Base-by-base conservation (phyloP, 2,113 vertebrate species). In the Bubo bubo region DNA sequence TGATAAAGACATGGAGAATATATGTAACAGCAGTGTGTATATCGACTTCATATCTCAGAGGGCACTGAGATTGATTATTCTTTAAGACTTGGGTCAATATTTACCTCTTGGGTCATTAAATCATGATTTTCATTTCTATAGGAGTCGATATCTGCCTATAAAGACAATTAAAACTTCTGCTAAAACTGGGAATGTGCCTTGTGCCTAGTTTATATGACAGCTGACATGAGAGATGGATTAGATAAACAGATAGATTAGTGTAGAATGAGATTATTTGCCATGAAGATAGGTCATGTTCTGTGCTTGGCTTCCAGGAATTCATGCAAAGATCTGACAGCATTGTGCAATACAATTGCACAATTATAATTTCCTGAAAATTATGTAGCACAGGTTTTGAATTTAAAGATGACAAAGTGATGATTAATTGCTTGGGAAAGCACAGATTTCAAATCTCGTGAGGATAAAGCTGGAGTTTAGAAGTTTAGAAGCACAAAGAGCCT, bases 91-190 rank as follows among this genome's bases (percentile, higher is more conserved):
- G 55, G 80, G 90, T 97, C 96, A 97, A 97, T 98, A 97, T 97
- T 97, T 97, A 85, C 71, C 77, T 97, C 95, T 81, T 41, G n/a
- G 92, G 68, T 96, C 94, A 96, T 97, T 97, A 96, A 97, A 96
- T 74, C 1, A 27, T 88, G 91, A 95, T 93, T 93, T 97, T 96
- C 72, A 83, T 95, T 97, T 95, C 86, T 81, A 39, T 95, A 41
- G 43, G 52, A 91, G 82, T 95, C 76, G 3, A 95, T 97, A 96
- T 67, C 60, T 96, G 79, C 58, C 94, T 95, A 97, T 95, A 82
- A 76, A 88, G 41, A 79, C 82, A 86, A 93, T 95, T 87, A 90
- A 75, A 96, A 86, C 72, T 93, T 95, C 87, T 1, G 1, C n/a
- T 91, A 47, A 55, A 82, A 39, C 62, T 85, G 60, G 79, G 73